These are phyloP conservation scores for Aricia artaxerxes DNA, from an alignment of 2,888 invertebrate species.

Conservation along the genomic window DNA sequence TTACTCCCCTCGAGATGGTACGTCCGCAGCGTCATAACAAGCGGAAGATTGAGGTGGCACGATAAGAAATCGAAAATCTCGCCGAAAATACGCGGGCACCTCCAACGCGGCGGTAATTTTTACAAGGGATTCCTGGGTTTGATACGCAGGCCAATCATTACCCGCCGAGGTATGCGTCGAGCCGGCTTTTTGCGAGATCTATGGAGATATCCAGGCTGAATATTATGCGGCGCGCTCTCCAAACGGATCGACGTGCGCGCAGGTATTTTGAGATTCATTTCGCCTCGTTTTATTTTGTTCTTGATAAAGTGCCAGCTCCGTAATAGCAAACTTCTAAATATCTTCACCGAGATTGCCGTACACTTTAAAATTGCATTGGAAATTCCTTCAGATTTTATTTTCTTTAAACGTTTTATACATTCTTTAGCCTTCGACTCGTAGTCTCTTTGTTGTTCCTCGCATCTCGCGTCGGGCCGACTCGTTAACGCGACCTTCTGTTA, in stretches of 20 bases:
- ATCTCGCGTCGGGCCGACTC: constrained; percentile 67
- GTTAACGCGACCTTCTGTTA: constrained; percentile 77
- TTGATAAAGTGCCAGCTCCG: constrained; percentile 41
- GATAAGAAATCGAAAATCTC: constrained; percentile 77
- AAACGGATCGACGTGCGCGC: constrained; percentile 62
- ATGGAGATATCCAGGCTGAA: constrained; percentile 65
- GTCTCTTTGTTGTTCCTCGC: constrained; percentile 72
- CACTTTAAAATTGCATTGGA: constrained; percentile 30
- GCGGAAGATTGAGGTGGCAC: constrained; percentile 75
- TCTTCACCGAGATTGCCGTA: constrained; percentile 27
- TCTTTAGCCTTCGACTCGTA: constrained; percentile 62
- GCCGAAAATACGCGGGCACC: constrained; percentile 71
- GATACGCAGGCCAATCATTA: constrained; percentile 77
- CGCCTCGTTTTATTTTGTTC: constrained; percentile 47
- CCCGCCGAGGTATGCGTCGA: constrained; percentile 54
- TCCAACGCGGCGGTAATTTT: constrained; percentile 75
- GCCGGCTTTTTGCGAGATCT: constrained; percentile 66
- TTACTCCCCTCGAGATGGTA: constrained; percentile 55
- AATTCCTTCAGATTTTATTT: constrained; percentile 36
- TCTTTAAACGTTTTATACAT: constrained; percentile 50
- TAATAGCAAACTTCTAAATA: constrained; percentile 39
- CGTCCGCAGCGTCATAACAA: constrained; percentile 58
- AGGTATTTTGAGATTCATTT: constrained; percentile 53
- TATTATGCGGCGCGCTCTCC: constrained; percentile 54
- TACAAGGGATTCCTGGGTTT: constrained; percentile 71